These are phyloP conservation scores for Trinectes maculatus DNA, from an alignment of 2,113 vertebrate species.

Conservation along the genomic window DNA sequence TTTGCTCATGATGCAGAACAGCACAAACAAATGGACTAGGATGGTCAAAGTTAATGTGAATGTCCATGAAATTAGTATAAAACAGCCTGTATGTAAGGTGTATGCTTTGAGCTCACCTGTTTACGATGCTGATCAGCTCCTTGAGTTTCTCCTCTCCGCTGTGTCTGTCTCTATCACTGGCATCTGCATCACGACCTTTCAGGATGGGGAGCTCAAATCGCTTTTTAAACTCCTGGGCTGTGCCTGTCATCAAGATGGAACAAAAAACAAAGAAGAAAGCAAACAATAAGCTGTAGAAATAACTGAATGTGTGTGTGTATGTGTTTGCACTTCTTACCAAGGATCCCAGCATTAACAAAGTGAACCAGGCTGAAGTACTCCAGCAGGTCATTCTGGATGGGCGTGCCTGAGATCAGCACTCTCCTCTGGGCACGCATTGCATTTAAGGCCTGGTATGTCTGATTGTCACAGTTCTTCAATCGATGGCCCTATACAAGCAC, in stretches of 20 bases:
- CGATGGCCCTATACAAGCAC: constrained; percentile 87
- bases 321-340: constrained; percentile 82
- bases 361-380: constrained; percentile 99
- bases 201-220: constrained; percentile 95
- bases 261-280: background rate
- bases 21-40: too few relatives aligned
- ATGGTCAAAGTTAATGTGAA: background rate
- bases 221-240: constrained; percentile 95
- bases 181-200: constrained; percentile 93
- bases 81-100: background rate
- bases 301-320: too few relatives aligned
- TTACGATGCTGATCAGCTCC: constrained; percentile 93
- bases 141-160: constrained; percentile 91
- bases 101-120: constrained; percentile 81
- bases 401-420: constrained; percentile 95
- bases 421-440: constrained; percentile 88
- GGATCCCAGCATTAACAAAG: constrained; percentile 94
- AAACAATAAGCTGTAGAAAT: background rate
- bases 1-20: too few relatives aligned
- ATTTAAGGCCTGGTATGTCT: constrained; percentile 95
- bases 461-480: constrained; percentile 97
- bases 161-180: constrained; percentile 86
- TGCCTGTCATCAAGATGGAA: constrained; percentile 78
- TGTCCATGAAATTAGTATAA: background rate
- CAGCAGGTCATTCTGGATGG: constrained; percentile 97